Evolutionary conservation across 2,888 invertebrate species (phyloP), one percentile per base, ranked within the genome.

Genomic region (Rhopalosiphum nymphaeae): DNA sequence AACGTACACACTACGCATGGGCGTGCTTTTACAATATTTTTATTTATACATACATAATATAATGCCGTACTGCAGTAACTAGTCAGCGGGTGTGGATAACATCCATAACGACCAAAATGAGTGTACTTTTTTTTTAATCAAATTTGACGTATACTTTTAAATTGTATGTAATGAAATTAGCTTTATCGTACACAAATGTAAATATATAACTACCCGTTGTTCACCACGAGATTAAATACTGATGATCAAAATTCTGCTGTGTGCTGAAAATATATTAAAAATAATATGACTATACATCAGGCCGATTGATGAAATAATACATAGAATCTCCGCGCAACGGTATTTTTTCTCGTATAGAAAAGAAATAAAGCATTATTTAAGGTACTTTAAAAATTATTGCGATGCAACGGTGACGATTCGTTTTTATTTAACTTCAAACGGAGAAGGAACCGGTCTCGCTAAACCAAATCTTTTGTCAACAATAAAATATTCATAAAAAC

Each of bases 401-500:
- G 29, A 67, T 67, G 67, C 44, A 44, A 89, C 25, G 49, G 36
- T 56, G 84, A 84, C 84, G 29, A 53, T 84, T 84, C 53, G 53
- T 91, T 91, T 91, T 11, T 78, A 25, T 61, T 36, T 90, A 29
- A 67, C 44, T 49, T 11, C 49, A n/a, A 49, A 53, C 26, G 16
- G 57, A 89, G 16, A 61, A 42, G 49, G 29, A 78, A 49, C 49
- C 49, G 9, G 36, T 36, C 46, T 78, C 91, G 78, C 36, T 49
- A 42, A 84, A 36, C 1, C 11, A 42, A 26, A 61, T 84, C 78
- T 91, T 84, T 91, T 91, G 67, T 78, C n/a, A n/a, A 29, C 13
- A 36, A 53, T 91, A 91, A 91, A 53, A 56, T 84, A 91, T 91
- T 91, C 91, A 78, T 36, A 36, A 36, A 53, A 56, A 53, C 36